These are phyloP conservation scores for Steinernema scapterisci DNA, from an alignment of 2,888 invertebrate genomes.

Conservation along the genomic window DNA sequence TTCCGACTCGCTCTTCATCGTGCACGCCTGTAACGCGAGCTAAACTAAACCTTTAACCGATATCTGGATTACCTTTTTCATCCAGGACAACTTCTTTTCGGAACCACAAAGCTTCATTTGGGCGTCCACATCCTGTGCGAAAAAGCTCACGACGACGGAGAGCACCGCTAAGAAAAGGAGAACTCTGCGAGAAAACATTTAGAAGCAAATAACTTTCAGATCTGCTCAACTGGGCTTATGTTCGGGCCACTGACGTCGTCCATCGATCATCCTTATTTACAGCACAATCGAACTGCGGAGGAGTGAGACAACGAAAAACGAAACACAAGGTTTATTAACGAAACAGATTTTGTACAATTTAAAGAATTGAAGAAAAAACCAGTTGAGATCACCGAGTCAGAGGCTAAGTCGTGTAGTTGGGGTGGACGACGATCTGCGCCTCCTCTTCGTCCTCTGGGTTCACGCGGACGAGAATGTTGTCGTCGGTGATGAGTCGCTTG, in stretches of 20 bases:
- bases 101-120: conserved; percentile 16
- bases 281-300: not conserved
- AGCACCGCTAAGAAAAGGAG: not conserved
- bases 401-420: conserved; percentile 76
- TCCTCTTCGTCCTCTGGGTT: conserved; percentile 72
- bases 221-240: too few relatives aligned
- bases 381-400: conserved; percentile 3
- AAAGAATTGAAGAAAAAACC: not conserved
- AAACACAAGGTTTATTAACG: not conserved
- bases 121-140: not conserved
- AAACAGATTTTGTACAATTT: conserved; percentile 16
- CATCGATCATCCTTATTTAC: conserved; percentile 9
- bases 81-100: conserved; percentile 2
- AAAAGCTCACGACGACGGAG: not conserved
- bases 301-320: not conserved
- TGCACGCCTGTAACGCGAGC: not conserved
- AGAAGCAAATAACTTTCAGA: too few relatives aligned
- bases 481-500: conserved; percentile 78
- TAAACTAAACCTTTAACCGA: too few relatives aligned
- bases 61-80: not conserved
- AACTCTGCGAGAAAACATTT: too few relatives aligned
- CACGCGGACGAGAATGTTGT: conserved; percentile 45
- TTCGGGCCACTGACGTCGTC: not conserved
- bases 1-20: conserved; percentile 3
- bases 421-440: conserved; percentile 89